A percentile compares a stretch with the other conserved stretches of the same genome.
These are phyloP conservation scores for Epinephelus cyanopodus DNA, from an alignment of 2,113 vertebrate species.

Conservation along the genomic window DNA sequence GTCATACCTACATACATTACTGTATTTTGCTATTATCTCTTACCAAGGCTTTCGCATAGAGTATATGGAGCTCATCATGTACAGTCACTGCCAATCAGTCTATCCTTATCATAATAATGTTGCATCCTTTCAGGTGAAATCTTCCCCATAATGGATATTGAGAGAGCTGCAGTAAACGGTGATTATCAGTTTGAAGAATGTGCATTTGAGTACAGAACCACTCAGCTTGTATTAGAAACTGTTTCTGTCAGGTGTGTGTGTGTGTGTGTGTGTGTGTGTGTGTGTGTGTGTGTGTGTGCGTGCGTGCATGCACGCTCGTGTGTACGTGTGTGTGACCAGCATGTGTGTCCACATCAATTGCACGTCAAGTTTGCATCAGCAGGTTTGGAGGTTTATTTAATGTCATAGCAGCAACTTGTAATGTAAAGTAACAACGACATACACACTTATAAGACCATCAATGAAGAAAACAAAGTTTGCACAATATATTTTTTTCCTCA, in stretches of 20 bases:
- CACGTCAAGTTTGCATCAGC: conserved; percentile 78
- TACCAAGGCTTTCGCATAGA: conserved; percentile 11
- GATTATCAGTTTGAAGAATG: not conserved
- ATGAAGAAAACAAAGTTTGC: conserved; percentile 76
- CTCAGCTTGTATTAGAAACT: conserved; percentile 7
- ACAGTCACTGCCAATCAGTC: too few relatives aligned
- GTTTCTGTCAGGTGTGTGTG: not conserved
- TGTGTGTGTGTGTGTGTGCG: not conserved
- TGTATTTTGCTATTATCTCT: not conserved
- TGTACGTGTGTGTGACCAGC: conserved; percentile 27
- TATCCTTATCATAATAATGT: not conserved
- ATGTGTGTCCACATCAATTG: conserved; percentile 66
- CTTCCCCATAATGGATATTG: not conserved
- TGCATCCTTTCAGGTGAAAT: not conserved
- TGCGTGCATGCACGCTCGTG: too few relatives aligned
- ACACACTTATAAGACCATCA: conserved; percentile 77
- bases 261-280: not conserved
- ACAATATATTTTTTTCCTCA: conserved; percentile 69
- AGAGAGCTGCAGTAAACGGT: not conserved
- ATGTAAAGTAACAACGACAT: conserved; percentile 80
- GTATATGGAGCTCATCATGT: not conserved
- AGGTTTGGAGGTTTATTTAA: conserved; percentile 82
- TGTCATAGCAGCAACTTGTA: conserved; percentile 83
- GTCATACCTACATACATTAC: conserved; percentile 9
- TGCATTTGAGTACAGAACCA: not conserved